Percentiles rank a stretch among this genome's conserved stretches.
Evolutionary conservation across 1,140 invertebrate genomes (phyloP).

Genomic region (Prorops nasuta): DNA sequence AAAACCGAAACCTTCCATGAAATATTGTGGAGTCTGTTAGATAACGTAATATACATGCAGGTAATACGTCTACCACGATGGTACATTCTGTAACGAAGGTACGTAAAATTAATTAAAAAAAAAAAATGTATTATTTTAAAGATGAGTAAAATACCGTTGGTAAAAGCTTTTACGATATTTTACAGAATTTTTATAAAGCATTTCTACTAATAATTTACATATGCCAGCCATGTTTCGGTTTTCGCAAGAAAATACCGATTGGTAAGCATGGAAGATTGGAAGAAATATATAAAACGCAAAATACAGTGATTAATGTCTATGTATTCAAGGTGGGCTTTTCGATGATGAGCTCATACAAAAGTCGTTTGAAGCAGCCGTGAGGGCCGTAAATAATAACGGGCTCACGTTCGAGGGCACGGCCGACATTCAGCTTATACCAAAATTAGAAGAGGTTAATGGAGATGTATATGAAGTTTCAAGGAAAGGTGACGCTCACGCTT

Average conservation of each 20-base stretch:
- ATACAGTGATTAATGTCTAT: too few species aligned
- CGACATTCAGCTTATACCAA: constrained; percentile 11
- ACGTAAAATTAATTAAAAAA: background rate
- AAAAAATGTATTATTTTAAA: background rate
- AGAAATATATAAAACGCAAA: background rate
- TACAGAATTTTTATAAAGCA: background rate
- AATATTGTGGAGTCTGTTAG: too few species aligned
- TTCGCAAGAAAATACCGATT: constrained; percentile 14
- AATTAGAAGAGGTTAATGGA: constrained; percentile 8
- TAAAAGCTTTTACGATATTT: background rate
- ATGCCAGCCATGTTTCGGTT: constrained; percentile 3
- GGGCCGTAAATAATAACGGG: constrained; percentile 24
- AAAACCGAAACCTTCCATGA: too few species aligned
- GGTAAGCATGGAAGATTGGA: constrained; percentile 12
- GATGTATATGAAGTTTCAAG: constrained; percentile 24
- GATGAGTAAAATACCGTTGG: background rate
- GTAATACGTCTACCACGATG: background rate
- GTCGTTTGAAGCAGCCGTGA: constrained; percentile 24
- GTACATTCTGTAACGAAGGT: background rate
- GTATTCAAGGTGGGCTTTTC: constrained; percentile 29
- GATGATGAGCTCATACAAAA: constrained; percentile 25
- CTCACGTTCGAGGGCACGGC: constrained; percentile 2
- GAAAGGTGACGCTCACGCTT: too few species aligned
- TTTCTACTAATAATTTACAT: background rate
- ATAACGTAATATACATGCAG: too few species aligned